A percentile compares a stretch with the other conserved stretches of the same genome.
Evolutionary conservation across 2,797 vertebrate genomes (phyloP).

Genomic region (Glossophaga mutica): DNA sequence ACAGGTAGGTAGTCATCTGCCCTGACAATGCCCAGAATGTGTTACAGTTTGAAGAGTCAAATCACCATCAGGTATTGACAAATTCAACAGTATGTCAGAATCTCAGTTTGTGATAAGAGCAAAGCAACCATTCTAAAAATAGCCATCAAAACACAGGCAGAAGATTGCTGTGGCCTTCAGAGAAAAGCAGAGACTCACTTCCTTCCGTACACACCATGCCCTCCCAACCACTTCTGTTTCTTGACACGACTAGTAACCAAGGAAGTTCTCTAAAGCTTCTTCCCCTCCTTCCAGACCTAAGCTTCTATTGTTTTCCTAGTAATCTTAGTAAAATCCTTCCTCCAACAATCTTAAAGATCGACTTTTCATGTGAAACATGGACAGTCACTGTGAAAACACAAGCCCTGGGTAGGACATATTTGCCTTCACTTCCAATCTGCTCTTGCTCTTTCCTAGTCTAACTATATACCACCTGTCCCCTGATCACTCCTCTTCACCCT

Average conservation of each 20-base stretch:
- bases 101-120: conserved; percentile 66
- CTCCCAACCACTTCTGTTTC: conserved; percentile 83
- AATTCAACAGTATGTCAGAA: conserved; percentile 40
- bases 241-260: conserved; percentile 78
- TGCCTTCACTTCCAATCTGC: neutral
- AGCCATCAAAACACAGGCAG: conserved; percentile 76
- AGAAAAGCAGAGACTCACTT: conserved; percentile 79
- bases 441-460: neutral
- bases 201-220: conserved; percentile 79
- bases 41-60: neutral
- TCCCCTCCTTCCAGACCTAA: neutral
- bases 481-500: neutral
- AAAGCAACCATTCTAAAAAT: conserved; percentile 79
- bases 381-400: neutral
- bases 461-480: neutral
- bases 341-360: neutral
- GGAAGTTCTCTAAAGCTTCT: conserved; percentile 77
- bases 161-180: conserved; percentile 76
- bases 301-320: neutral
- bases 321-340: neutral
- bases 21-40: neutral
- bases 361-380: neutral
- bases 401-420: neutral
- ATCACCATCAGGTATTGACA: neutral
- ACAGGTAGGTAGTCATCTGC: neutral